Base-by-base conservation (phyloP, 2,113 vertebrate genomes). In the Ceyx cyanopectus region DNA sequence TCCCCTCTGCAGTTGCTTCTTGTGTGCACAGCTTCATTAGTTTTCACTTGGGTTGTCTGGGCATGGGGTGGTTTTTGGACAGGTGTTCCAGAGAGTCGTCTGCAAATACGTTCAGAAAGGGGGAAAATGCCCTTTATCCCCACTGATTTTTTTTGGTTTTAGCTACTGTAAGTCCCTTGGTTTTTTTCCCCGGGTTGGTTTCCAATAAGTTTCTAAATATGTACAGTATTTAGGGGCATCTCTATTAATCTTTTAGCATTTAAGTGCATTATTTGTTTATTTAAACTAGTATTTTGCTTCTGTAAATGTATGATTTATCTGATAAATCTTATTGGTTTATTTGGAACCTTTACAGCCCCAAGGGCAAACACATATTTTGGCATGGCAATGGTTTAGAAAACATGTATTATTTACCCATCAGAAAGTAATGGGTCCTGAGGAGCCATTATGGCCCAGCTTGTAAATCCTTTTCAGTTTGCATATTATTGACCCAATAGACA, bases 371-470 rank as follows among this genome's bases (percentile, higher is more conserved):
- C 30, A 0, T 81, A 93, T 94, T 94, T 97, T 97, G 97, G 94
- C 96, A 96, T 90, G 56, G 77, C 46, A 60, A 3, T 87, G 81
- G 86, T 97, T 97, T 96, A 82, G 95, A 97, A 97, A 96, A 97
- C 89, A 97, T 81, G 82, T 95, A 86, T 97, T 96, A 96, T 94
- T 97, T 97, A 97, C 93, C 85, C 53, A 89, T 89, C 13, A 27
- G 82, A 93, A 97, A 95, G 87, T 97, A 97, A 97, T 96, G 91
- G 94, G 88, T 97, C 94, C 97, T 89, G 51, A 87, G 97, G 96
- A 98, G 34, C 93, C 77, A 76, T 97, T 97, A 96, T 51, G 85
- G 81, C 65, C 75, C 93, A 73, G 91, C 81, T 93, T 94, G 89
- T 94, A 97, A 96, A 96, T 97, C 92, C 93, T 95, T 95, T 92